phyloP scores from a whole-genome alignment of 2,888 invertebrate genomes.

The Lithodes maja region DNA sequence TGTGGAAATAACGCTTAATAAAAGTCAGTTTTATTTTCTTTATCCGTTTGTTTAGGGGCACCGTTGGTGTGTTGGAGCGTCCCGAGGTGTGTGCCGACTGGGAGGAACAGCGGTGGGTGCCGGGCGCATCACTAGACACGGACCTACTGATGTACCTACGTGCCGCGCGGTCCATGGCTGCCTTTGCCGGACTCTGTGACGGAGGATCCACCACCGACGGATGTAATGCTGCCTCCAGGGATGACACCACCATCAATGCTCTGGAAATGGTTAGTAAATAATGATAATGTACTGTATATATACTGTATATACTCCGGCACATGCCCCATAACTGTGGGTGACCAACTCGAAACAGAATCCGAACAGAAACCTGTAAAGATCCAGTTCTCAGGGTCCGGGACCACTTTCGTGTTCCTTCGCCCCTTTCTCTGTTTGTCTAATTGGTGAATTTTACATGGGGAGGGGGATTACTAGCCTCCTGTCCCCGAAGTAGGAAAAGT shows the following conservation, averaged over 20 bases:
- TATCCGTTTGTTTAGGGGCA: slow-evolving; percentile 38
- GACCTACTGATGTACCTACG: slow-evolving; percentile 98
- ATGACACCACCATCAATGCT: slow-evolving; percentile 98
- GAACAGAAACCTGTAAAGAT: too few relatives aligned
- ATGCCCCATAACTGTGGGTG: too few relatives aligned
- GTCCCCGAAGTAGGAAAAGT: too few relatives aligned
- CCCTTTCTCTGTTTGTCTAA: too few relatives aligned
- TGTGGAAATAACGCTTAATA: too few relatives aligned
- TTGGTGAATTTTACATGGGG: too few relatives aligned
- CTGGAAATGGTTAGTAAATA: slow-evolving; percentile 85
- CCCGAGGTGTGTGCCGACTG: slow-evolving; percentile 77
- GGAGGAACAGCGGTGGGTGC: slow-evolving; percentile 96
- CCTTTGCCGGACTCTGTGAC: slow-evolving; percentile 99
- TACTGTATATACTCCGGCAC: too few relatives aligned
- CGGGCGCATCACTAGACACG: slow-evolving; percentile 87
- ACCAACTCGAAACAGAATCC: too few relatives aligned
- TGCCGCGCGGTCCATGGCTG: slow-evolving; percentile 98
- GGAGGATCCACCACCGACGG: slow-evolving; percentile 98
- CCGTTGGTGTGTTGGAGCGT: slow-evolving; percentile 75
- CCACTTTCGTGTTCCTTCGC: too few relatives aligned
- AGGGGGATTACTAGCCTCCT: too few relatives aligned
- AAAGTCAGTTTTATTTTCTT: not conserved
- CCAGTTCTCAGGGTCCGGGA: too few relatives aligned
- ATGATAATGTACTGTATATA: too few relatives aligned
- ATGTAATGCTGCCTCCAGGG: slow-evolving; percentile 95